These are phyloP conservation scores for Schmidtea mediterranea DNA, from an alignment of 1,140 invertebrate genomes.

Conservation along the genomic window DNA sequence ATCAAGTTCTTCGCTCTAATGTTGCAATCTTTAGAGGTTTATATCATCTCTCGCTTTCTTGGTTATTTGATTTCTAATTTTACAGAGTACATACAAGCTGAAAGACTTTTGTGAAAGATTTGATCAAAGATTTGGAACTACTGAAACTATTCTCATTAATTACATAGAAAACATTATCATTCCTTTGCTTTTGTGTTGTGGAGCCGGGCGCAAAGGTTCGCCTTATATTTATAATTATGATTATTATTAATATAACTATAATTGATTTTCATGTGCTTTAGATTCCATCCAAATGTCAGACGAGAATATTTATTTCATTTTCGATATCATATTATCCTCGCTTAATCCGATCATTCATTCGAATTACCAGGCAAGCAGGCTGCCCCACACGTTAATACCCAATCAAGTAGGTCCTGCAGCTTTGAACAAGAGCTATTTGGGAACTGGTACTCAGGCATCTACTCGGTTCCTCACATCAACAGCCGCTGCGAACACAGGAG, in stretches of 20 bases:
- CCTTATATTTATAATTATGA: background rate
- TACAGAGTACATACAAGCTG: background rate
- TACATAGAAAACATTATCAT: conserved; percentile 2
- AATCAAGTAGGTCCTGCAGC: no score
- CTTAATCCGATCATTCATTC: background rate
- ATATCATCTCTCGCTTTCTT: background rate
- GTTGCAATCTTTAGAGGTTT: no score
- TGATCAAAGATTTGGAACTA: background rate
- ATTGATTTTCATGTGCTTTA: background rate
- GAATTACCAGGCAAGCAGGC: no score
- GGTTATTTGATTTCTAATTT: background rate
- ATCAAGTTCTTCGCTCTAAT: no score
- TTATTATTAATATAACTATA: background rate
- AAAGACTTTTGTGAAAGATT: conserved; percentile 2
- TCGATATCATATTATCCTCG: background rate
- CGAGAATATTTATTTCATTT: conserved; percentile 1
- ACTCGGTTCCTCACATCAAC: no score
- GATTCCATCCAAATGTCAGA: background rate
- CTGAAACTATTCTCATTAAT: background rate
- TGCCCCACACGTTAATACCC: no score
- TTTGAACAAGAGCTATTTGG: no score
- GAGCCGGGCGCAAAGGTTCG: conserved; percentile 11
- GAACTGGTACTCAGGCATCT: no score
- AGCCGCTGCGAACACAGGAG: no score
- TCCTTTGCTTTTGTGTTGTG: background rate